Evolutionary conservation across 2,888 invertebrate genomes (phyloP).

Genomic region (Calliphora vomitoria): DNA sequence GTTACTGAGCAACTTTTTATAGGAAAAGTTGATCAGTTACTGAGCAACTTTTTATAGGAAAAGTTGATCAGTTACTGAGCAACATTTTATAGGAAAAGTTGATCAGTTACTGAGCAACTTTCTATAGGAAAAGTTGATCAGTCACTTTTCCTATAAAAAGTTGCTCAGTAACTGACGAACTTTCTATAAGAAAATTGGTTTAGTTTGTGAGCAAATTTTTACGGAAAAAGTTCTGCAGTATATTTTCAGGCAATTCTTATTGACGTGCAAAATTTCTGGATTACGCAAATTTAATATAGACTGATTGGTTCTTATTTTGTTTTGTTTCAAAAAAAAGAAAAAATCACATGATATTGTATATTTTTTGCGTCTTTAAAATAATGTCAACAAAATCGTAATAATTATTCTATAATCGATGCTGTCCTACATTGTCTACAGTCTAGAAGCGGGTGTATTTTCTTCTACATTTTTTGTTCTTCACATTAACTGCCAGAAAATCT

Average conservation of each 20-base stretch:
- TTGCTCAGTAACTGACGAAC: not conserved
- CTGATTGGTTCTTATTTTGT: not conserved
- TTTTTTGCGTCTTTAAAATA: conserved; percentile 39
- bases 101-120: not conserved
- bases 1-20: not conserved
- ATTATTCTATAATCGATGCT: conserved; percentile 34
- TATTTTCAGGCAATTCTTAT: not conserved
- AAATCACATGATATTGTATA: conserved; percentile 14
- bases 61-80: not conserved
- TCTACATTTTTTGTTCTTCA: not conserved
- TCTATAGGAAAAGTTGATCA: not conserved
- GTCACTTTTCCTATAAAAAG: no score
- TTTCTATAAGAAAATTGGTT: not conserved
- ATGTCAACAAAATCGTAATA: conserved; percentile 24
- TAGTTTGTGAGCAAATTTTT: not conserved
- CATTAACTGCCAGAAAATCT: conserved; percentile 39
- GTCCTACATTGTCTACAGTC: not conserved
- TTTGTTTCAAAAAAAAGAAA: conserved; percentile 15
- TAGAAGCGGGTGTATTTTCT: not conserved
- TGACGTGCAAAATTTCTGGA: no score
- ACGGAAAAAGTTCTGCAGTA: not conserved
- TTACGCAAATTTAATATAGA: not conserved
- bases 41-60: not conserved
- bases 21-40: not conserved
- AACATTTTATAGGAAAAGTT: not conserved